Base-by-base conservation (phyloP, 1,140 invertebrate species). In the Drosophila sechellia region DNA sequence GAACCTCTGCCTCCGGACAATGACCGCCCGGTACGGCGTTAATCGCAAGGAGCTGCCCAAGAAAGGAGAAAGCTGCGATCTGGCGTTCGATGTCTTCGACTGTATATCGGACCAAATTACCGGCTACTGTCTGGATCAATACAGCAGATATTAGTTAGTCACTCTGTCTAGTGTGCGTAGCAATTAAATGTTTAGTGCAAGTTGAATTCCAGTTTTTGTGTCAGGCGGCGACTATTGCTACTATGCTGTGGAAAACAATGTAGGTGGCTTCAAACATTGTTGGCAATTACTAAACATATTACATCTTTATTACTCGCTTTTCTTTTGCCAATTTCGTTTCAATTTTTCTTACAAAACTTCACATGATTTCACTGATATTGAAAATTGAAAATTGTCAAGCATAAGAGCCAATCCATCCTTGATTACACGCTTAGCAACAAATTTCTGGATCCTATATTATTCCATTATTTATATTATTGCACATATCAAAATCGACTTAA, bases 41-140 rank as follows among this genome's bases (percentile, higher is more conserved):
- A 66, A 87, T 69, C 89, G 91, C 39, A 72, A 76, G 31, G 57
- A 85, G 42, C 31, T 81, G 55, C 91, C 91, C 46, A 95, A 94
- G 89, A 94, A 94, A 77, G 95, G 94, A 4, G 94, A 94, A 76
- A 95, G 94, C 64, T 96, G 95, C 81, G 95, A 95, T 79, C 92
- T 96, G 35, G 95, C 95, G 2, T 96, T 95, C 89, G 94, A 95
- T 91, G 94, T 95, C 52, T 96, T 96, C 90, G 95, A 95, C 79
- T 96, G 95, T 79, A 95, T 96, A 65, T 95, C 95, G 12, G 95
- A 95, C 90, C 93, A 94, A 84, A 95, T 96, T 64, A 95, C 94
- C 27, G 94, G 94, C 60, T 95, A 95, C 87, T 95, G 95, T 64
- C 71, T 91, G 48, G 84, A 92, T 75, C 78, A 92, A 37, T 91